Evolutionary conservation across 2,888 invertebrate genomes (phyloP), one percentile per base, ranked within the genome.

Genomic region (Saturnia japonica): DNA sequence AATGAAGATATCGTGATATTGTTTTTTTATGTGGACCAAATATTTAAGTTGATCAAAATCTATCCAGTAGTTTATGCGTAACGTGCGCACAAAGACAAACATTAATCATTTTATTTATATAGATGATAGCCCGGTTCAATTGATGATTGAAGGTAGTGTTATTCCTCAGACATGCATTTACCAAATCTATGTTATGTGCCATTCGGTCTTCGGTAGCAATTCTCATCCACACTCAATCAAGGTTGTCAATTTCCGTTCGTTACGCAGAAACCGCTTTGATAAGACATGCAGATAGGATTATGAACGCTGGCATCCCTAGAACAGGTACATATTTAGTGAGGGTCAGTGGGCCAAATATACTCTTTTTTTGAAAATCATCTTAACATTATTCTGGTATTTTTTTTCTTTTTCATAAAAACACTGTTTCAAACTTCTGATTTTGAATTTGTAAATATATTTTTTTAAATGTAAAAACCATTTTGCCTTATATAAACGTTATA

Each of bases 261-360:
- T 87, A 85, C 81, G 74, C 76, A 76, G 83, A 84, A 85, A 84
- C 85, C 80, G 82, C 89, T 90, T 90, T 90, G 89, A 89, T 91
- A 90, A 90, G 89, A 88, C 85, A 90, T 90, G 89, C 81, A 90
- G 85, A 90, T 90, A 76, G 83, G 82, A 88, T 90, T 90, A 88
- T 80, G 75, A 74, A 74, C 79, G 74, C 81, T 78, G 78, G 84
- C 83, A 85, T 73, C 84, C 81, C 82, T 81, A 77, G 57, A 28
- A 67, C 47, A 16, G 71, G 71, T 62, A 62, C 54, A 67, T 60
- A 71, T 28, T 70, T 45, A 68, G 62, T 25, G 47, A 16, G 47
- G 22, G 54, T 54, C 22, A 54, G 22, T 54, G 54, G 9, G 22
- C 9, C 22, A 54, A 54, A 54, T 54, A 1, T n/a, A 19, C 22